These are phyloP conservation scores for Yponomeuta sedellus DNA, from an alignment of 2,888 invertebrate species.

Conservation along the genomic window DNA sequence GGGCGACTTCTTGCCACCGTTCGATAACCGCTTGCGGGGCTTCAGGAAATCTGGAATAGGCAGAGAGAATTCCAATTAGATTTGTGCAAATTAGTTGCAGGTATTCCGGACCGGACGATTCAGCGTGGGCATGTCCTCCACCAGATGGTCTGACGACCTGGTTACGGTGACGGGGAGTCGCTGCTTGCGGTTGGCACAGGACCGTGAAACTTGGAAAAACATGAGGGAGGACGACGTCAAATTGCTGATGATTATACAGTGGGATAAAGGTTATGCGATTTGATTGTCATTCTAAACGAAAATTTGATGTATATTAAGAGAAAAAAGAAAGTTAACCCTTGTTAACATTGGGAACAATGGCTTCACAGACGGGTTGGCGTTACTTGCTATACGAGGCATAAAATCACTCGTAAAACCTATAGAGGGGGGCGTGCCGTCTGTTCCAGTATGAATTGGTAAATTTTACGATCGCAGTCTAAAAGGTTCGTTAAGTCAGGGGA, in stretches of 20 bases:
- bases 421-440: slow-evolving; percentile 30
- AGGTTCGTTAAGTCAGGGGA: slow-evolving; percentile 51
- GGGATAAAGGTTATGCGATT: not conserved
- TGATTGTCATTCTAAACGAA: not conserved
- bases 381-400: slow-evolving; percentile 36
- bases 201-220: too few species aligned
- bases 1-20: slow-evolving; percentile 68
- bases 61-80: slow-evolving; percentile 12
- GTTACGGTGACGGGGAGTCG: too few species aligned
- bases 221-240: too few species aligned
- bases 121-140: too few species aligned
- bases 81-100: too few species aligned
- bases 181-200: too few species aligned
- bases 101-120: too few species aligned
- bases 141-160: too few species aligned
- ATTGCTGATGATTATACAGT: not conserved
- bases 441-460: slow-evolving; percentile 37
- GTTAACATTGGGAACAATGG: slow-evolving; percentile 36
- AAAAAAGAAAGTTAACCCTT: slow-evolving; percentile 22
- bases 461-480: slow-evolving; percentile 50
- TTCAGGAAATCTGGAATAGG: slow-evolving; percentile 80
- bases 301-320: not conserved
- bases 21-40: slow-evolving; percentile 77
- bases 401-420: slow-evolving; percentile 47
- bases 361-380: slow-evolving; percentile 22